Percentiles rank a stretch among this genome's conserved stretches.
These are phyloP conservation scores for Sipunculus nudus DNA, from an alignment of 2,888 invertebrate genomes.

Conservation along the genomic window DNA sequence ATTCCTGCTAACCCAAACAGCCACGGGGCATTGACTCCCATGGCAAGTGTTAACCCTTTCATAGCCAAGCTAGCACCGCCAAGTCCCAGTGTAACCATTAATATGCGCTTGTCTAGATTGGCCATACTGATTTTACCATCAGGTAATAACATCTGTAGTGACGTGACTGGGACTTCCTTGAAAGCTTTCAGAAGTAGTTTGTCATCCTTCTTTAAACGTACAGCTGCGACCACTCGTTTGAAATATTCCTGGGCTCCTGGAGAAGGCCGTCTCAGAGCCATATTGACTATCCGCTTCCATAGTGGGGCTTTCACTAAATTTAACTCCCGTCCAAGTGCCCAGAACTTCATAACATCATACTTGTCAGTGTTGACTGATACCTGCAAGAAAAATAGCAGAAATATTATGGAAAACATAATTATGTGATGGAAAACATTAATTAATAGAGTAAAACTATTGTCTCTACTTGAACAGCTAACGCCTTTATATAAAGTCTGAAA, in stretches of 20 bases:
- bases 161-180: slow-evolving; percentile 60
- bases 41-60: slow-evolving; percentile 54
- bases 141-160: slow-evolving; percentile 59
- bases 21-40: slow-evolving; percentile 51
- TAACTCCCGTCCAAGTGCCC: slow-evolving; percentile 60
- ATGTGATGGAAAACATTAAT: too few species aligned
- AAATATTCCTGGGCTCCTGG: slow-evolving; percentile 48
- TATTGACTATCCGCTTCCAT: slow-evolving; percentile 27
- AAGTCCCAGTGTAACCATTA: slow-evolving; percentile 43
- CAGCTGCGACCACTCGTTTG: slow-evolving; percentile 62
- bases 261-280: slow-evolving; percentile 13
- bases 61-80: slow-evolving; percentile 50
- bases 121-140: slow-evolving; percentile 58
- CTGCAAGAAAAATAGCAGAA: slow-evolving; percentile 39
- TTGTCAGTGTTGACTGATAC: slow-evolving; percentile 56
- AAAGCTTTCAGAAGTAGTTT: slow-evolving; percentile 64
- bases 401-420: too few species aligned
- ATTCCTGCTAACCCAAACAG: slow-evolving; percentile 48
- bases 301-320: slow-evolving; percentile 36
- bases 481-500: too few species aligned
- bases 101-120: slow-evolving; percentile 48
- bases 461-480: too few species aligned
- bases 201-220: slow-evolving; percentile 59
- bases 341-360: slow-evolving; percentile 61
- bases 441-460: too few species aligned